Evolutionary conservation across 2,113 vertebrate species (phyloP).

Genomic region (Pterocles gutturalis): DNA sequence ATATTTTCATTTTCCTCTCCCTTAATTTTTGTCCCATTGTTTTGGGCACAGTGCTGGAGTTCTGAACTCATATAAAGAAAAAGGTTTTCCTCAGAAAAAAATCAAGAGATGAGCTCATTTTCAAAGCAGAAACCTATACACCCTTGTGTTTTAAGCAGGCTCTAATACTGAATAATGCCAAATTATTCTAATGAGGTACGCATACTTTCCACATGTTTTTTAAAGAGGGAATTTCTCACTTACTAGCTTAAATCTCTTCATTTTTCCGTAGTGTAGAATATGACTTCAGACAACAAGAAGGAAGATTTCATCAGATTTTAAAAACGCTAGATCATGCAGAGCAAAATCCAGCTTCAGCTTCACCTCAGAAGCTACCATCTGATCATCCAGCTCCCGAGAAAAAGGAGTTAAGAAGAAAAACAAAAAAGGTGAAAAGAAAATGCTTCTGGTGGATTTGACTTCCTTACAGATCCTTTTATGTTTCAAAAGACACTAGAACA

Average conservation of each 20-base stretch:
- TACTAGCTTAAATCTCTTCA: background rate
- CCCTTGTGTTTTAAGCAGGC: background rate
- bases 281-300: constrained; percentile 95
- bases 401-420: constrained; percentile 80
- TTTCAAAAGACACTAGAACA: background rate
- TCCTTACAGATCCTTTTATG: background rate
- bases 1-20: background rate
- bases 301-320: constrained; percentile 87
- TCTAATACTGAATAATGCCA: background rate
- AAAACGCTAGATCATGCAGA: constrained; percentile 85
- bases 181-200: background rate
- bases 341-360: constrained; percentile 66
- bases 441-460: constrained; percentile 96
- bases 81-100: background rate
- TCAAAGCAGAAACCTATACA: background rate
- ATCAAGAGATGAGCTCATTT: background rate
- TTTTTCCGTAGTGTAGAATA: constrained; percentile 89
- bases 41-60: background rate
- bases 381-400: constrained; percentile 72
- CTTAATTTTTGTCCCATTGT: background rate
- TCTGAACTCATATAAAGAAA: background rate
- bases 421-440: constrained; percentile 94
- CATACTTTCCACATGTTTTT: background rate
- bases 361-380: constrained; percentile 64
- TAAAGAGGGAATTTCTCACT: background rate